These are phyloP conservation scores for Promerops cafer DNA, from an alignment of 2,113 vertebrate species.

Conservation along the genomic window DNA sequence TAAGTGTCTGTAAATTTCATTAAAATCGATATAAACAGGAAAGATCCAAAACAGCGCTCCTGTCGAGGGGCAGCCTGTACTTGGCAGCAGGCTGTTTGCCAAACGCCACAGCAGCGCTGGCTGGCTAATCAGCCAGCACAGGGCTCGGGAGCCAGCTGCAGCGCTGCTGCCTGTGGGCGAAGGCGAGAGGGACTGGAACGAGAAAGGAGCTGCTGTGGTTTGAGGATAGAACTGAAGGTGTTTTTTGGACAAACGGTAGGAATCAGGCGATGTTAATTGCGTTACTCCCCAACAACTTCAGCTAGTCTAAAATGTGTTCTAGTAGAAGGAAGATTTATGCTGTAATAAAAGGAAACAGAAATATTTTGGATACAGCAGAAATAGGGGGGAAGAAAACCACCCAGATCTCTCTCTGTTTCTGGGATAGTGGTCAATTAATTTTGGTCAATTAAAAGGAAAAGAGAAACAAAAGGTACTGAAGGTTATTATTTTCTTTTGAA, in stretches of 20 bases:
- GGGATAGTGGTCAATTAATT: accelerated
- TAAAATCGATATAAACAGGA: background rate
- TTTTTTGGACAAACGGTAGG: background rate
- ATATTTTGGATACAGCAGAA: background rate
- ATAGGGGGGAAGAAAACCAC: background rate
- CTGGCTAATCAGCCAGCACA: background rate
- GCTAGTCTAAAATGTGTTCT: background rate
- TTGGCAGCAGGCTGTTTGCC: background rate
- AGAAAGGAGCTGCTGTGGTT: background rate
- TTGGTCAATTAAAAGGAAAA: background rate
- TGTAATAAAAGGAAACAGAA: background rate
- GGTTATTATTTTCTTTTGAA: background rate
- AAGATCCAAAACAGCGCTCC: background rate
- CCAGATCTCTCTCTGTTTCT: background rate
- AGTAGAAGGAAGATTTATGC: background rate
- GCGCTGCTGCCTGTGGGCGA: background rate
- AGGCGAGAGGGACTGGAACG: background rate
- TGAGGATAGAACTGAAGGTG: background rate
- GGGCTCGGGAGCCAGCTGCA: background rate
- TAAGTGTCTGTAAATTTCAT: background rate
- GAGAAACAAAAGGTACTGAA: background rate
- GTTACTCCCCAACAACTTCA: background rate
- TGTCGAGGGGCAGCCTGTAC: background rate
- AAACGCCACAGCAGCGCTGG: background rate
- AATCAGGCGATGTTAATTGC: background rate